These are phyloP conservation scores for Rousettus madagascariensis DNA, from an alignment of 2,797 vertebrate species.

Conservation along the genomic window DNA sequence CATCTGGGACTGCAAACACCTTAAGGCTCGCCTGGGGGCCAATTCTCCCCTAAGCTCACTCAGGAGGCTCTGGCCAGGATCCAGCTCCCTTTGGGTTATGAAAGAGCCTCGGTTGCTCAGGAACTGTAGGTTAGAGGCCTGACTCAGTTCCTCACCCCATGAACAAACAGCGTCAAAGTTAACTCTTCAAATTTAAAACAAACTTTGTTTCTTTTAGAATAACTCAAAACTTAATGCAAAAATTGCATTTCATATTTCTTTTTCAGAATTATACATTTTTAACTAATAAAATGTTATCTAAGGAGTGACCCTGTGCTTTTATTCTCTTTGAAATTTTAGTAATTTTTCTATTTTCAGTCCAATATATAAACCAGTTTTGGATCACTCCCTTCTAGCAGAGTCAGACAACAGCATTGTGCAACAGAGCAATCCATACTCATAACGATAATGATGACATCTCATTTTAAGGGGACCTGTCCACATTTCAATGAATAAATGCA, in stretches of 20 bases:
- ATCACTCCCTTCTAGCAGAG: not conserved
- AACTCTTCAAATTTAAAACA: not conserved
- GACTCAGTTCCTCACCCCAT: rapidly evolving
- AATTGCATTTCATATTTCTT: not conserved
- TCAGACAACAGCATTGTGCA: not conserved
- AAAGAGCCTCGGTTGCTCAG: not conserved
- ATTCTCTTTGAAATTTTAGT: not conserved
- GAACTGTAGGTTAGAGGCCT: not conserved
- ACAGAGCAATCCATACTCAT: conserved; percentile 66
- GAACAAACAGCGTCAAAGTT: not conserved
- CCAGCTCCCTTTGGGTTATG: not conserved
- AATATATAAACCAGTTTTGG: not conserved
- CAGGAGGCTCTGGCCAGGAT: too few relatives aligned
- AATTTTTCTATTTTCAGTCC: not conserved
- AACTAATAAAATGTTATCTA: not conserved
- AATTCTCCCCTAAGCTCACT: too few relatives aligned
- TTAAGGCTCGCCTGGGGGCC: too few relatives aligned
- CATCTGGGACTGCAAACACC: too few relatives aligned
- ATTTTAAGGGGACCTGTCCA: conserved; percentile 65
- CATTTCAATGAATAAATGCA: conserved; percentile 83
- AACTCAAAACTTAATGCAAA: not conserved
- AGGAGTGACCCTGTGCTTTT: not conserved
- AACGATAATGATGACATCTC: conserved; percentile 78
- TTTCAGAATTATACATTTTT: not conserved
- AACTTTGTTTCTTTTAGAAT: not conserved